Base-by-base conservation (phyloP, 2,797 vertebrate genomes). In the Columba guinea region DNA sequence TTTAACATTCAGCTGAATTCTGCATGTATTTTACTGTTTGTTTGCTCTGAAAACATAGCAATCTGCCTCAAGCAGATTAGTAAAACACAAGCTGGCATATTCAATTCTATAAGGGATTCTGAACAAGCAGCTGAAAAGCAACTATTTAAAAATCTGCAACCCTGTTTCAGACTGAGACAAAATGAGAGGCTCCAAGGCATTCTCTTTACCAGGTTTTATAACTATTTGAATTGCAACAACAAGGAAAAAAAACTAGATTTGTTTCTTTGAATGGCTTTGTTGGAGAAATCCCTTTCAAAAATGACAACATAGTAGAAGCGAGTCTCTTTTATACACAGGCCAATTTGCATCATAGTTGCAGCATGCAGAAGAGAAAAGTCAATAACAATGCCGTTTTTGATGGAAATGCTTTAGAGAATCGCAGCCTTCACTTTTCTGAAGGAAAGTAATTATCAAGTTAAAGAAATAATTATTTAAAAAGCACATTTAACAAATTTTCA, bases 1-100 rank as follows among this genome's bases (percentile, higher is more conserved):
- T 84, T 71, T 65, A 92, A 46, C 18, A 53, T 62, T 55, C 59
- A 76, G 26, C 28, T 75, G 48, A 64, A 55, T 85, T 94, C 56
- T 64, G 39, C 0, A 0, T 64, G 24, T n/a, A 55, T 48, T 89
- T 65, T 62, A 49, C 24, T 70, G 84, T 69, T 67, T 73, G 13
- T 82, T 85, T 92, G 35, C 69, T 90, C 67, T 65, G 69, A 58
- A 90, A 93, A 39, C 35, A 67, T 8, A 82, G 51, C 19, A 19
- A n/a, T 62, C 30, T 76, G 34, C 52, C 52, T 78, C 32, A 23
- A 60, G 69, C 65, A 78, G 30, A 39, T 80, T 27, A 62, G 34
- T 27, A 55, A 64, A 26, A 73, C 65, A 52, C 55, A 73, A 55
- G 22, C 37, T 79, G 63, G 41, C 27, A 26, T 28, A 24, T 52